Evolutionary conservation across 1,140 invertebrate genomes (phyloP), one percentile per base, ranked within the genome.

Genomic region (Neodiprion fabricii): DNA sequence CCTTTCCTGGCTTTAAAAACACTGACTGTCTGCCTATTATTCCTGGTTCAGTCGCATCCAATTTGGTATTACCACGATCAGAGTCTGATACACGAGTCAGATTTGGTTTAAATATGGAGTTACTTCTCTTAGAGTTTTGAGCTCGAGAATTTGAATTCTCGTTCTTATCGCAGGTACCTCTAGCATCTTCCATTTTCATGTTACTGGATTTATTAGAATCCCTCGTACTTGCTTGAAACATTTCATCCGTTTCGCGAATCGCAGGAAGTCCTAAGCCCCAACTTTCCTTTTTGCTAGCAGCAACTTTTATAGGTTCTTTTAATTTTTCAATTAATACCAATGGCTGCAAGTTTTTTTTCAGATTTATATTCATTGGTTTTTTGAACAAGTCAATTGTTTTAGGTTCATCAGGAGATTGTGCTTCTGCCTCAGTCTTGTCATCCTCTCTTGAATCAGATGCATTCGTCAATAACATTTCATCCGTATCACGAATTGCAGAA

Each of bases 1-100:
- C 81, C 75, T 89, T 89, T 1, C 86, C 85, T 11, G 87, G 82
- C 72, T 85, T 86, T 10, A 89, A 76, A 68, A 80, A 83, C 40
- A 88, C n/a, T 11, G 61, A 66, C 49, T 79, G 78, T n/a, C 68
- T 69, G 5, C 21, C 68, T 9, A 21, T 23, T 23, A 28, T 23
- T 69, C 12, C 68, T n/a, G 68, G 47, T 28, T 69, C 68, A 23
- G 47, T 12, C 11, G 11, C 14, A 69, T 69, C 68, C 11, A 23
- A 9, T 12, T 69, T 23, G 11, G 68, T 7, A 69, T n/a, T 17
- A 48, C 48, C 47, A 53, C 8, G 1, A 50, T 68, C 11, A 48
- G 72, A 40, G 40, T n/a, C 12, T 12, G 50, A 4, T 48, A 49
- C 49, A 12, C 48, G 48, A 70, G 66, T n/a, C 50, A 50, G 12